phyloP scores from a whole-genome alignment of 2,888 invertebrate genomes.

The Marasmarcha lunaedactyla region DNA sequence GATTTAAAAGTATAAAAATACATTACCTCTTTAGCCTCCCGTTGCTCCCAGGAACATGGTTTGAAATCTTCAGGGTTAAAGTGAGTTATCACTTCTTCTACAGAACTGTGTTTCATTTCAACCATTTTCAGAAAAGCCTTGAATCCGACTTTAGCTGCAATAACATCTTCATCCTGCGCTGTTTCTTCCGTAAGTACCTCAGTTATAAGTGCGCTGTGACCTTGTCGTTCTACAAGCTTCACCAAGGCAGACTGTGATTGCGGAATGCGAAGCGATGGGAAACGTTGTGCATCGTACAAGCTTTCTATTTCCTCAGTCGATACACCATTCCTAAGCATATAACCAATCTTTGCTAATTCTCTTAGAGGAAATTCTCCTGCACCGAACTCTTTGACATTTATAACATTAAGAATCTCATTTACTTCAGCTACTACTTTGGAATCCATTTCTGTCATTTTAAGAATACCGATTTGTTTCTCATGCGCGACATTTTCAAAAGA shows the following conservation, averaged over 20 bases:
- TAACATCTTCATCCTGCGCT: slow-evolving; percentile 79
- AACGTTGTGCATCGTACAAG: slow-evolving; percentile 82
- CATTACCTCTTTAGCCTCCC: slow-evolving; percentile 74
- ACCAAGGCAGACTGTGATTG: slow-evolving; percentile 88
- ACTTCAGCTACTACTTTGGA: slow-evolving; percentile 77
- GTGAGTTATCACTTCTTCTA: slow-evolving; percentile 86
- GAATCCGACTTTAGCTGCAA: slow-evolving; percentile 86
- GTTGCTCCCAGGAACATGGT: slow-evolving; percentile 83
- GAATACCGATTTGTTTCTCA: slow-evolving; percentile 65
- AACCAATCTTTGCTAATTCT: slow-evolving; percentile 86
- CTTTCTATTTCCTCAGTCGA: slow-evolving; percentile 81
- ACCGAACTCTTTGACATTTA: slow-evolving; percentile 84
- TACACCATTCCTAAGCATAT: slow-evolving; percentile 80
- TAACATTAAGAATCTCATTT: slow-evolving; percentile 78
- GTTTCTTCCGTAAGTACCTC: slow-evolving; percentile 86
- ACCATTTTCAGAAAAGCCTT: slow-evolving; percentile 89
- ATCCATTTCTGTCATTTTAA: slow-evolving; percentile 66
- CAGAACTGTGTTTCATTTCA: slow-evolving; percentile 81
- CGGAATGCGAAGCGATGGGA: slow-evolving; percentile 82
- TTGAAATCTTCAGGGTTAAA: slow-evolving; percentile 88
- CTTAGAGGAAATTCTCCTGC: slow-evolving; percentile 82
- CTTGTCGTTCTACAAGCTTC: slow-evolving; percentile 85
- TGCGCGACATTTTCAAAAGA: slow-evolving; percentile 66
- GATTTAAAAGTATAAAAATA: too few species aligned
- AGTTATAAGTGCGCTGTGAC: slow-evolving; percentile 83